Base-by-base conservation (phyloP, 2,113 vertebrate genomes). In the Mesembrinibis cayennensis region DNA sequence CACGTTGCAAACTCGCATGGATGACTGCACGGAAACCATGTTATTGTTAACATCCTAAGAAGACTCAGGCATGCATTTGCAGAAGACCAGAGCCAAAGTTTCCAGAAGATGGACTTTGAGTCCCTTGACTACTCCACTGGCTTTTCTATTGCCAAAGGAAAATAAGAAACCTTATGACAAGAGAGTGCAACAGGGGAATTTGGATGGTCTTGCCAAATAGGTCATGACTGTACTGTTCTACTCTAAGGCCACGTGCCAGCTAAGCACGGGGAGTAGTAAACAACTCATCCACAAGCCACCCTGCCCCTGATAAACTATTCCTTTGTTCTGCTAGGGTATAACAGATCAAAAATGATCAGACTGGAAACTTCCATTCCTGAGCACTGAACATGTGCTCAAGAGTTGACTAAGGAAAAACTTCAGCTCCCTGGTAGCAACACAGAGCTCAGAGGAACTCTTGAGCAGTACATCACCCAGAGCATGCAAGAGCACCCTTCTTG, bases 131-230 rank as follows among this genome's bases (percentile, higher is more conserved):
- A 72, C 62, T 69, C 38, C 2, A 0, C 16, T 80, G 45, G 25
- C 22, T 81, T 78, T 83, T 69, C 34, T 62, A 65, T 38, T 50
- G 81, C 19, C 15, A 50, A 52, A 90, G 25, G 15, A 74, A 88
- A 95, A 70, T 9, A 70, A 62, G 36, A 66, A 77, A 26, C 23
- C 49, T 66, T 19, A 70, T 20, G 4, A 58, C 72, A 91, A 87
- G 9, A 13, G 40, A 67, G 6, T 10, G 8, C 25, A 88, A 29
- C 21, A 59, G 29, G 82, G 9, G 32, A 84, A 90, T 66, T 83
- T 20, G 34, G 36, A 79, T 30, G 15, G 59, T 67, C 49, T 70
- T 80, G 87, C 93, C 95, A 96, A 95, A 93, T 80, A 76, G 91
- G 79, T 89, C 95, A 92, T 10, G 22, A 61, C 52, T 45, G 45